Conservation (phyloP, 2,797 vertebrate species). For the Sciaenops ocellatus region DNA sequence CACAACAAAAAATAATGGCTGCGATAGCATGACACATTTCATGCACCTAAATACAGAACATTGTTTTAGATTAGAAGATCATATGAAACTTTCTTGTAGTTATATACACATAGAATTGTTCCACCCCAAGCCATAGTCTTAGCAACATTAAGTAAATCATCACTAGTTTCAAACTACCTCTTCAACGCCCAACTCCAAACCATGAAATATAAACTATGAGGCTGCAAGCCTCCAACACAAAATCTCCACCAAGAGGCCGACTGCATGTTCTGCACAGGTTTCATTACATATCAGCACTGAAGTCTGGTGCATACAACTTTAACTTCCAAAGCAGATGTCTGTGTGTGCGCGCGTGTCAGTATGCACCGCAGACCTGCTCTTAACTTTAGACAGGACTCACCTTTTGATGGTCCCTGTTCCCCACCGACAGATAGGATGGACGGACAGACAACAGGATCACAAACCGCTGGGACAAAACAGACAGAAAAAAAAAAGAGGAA, state of each 20-base stretch:
- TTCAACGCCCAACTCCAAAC: neutral
- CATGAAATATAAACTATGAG: neutral
- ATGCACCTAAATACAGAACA: neutral
- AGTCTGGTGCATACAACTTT: conserved; percentile 14
- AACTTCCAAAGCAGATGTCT: conserved; percentile 32
- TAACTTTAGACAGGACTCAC: conserved; percentile 76
- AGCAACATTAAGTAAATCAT: neutral
- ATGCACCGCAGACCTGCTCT: conserved; percentile 40
- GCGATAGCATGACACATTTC: neutral
- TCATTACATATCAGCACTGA: conserved; percentile 12
- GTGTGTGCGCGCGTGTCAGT: neutral
- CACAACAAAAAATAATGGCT: neutral
- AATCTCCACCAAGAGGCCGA: conserved; percentile 31
- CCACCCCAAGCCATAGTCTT: neutral
- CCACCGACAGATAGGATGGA: conserved; percentile 49
- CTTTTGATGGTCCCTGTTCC: conserved; percentile 59
- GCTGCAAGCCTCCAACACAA: conserved; percentile 1
- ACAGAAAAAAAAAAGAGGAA: conserved; percentile 18
- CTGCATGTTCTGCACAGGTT: conserved; percentile 18
- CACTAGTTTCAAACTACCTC: conserved; percentile 19
- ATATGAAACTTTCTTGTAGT: neutral
- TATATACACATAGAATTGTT: neutral
- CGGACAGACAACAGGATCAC: conserved; percentile 44
- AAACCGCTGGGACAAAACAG: conserved; percentile 35
- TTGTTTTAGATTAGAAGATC: conserved; percentile 7